Percentiles rank a stretch among this genome's conserved stretches.
phyloP scores from a whole-genome alignment of 2,113 vertebrate genomes.

The Macquaria ambigua region DNA sequence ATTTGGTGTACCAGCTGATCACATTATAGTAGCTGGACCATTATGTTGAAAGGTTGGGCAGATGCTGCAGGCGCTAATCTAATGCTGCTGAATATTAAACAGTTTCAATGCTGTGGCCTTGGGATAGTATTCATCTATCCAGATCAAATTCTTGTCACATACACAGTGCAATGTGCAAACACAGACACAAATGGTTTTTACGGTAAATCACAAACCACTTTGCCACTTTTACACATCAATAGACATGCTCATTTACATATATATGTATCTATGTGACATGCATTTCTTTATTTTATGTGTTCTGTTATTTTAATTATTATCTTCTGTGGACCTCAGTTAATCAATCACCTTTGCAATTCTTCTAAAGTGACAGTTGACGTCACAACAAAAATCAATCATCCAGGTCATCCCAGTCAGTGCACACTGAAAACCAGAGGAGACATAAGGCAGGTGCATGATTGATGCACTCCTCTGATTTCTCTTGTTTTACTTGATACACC shows the following conservation, averaged over 20 bases:
- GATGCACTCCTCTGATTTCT: constrained; percentile 14
- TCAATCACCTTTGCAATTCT: constrained; percentile 28
- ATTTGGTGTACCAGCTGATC: constrained; percentile 46
- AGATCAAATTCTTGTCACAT: constrained; percentile 48
- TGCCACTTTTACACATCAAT: neutral
- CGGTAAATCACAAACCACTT: neutral
- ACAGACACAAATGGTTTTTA: neutral
- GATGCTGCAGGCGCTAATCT: constrained; percentile 41
- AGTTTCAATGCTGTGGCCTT: constrained; percentile 10
- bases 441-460: neutral
- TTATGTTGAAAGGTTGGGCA: constrained; percentile 37
- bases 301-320: neutral
- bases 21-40: neutral
- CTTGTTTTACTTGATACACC: neutral
- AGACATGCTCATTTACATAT: neutral
- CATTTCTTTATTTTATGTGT: neutral
- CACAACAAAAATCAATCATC: constrained; percentile 35
- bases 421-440: constrained; percentile 22
- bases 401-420: neutral
- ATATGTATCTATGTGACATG: neutral
- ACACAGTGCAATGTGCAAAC: neutral
- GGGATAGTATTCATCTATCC: constrained; percentile 10
- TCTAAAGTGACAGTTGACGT: neutral
- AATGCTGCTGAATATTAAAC: constrained; percentile 65
- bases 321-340: neutral